Base-by-base conservation (phyloP, 2,797 vertebrate species). In the Ceryle rudis region DNA sequence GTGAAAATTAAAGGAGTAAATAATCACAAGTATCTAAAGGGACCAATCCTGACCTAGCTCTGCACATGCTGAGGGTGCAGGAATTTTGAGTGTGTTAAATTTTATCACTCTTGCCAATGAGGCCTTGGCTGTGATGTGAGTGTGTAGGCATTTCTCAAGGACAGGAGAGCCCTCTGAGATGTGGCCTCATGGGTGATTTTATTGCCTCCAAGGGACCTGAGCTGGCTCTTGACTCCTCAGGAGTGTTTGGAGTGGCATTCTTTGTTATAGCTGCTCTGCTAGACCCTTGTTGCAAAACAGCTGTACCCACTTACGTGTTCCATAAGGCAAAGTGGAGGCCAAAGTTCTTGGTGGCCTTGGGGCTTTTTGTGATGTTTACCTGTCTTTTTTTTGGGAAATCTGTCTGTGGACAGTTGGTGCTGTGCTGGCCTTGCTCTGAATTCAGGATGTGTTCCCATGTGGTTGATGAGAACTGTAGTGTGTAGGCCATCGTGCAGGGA, bases 31-130 rank as follows among this genome's bases (percentile, higher is more conserved):
- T 10, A 41, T 8, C 11, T 5, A 4, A 49, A 51, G 52, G 46
- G 20, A 25, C 46, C 6, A 3, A 13, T 22, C 51, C 52, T 83
- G 67, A 33, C 35, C 51, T 6, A 5, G 23, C 20, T 37, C 15
- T 8, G 46, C 10, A 9, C 7, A 7, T 46, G 41, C 37, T 2
- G 33, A 29, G 35, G 46, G 20, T 6, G 58, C 19, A 12, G 64
- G 54, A 80, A 3, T 13, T 90, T 33, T 8, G 9, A 2, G 60
- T 1, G 16, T 9, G 13, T 44, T 61, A 4, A 52, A 3, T 19
- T 29, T 60, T 21, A 2, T 5, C 0, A 2, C 6, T 13, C 25
- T 2, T 20, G 46, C 54, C 42, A 25, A 2, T 0, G 1, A 55
- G 58, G 35, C 35, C 58, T 51, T 13, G 35, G 80, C 55, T 26